A percentile compares a stretch with the other conserved stretches of the same genome.
Conservation (phyloP, 1,140 invertebrate species). For the Bombus vancouverensis region DNA sequence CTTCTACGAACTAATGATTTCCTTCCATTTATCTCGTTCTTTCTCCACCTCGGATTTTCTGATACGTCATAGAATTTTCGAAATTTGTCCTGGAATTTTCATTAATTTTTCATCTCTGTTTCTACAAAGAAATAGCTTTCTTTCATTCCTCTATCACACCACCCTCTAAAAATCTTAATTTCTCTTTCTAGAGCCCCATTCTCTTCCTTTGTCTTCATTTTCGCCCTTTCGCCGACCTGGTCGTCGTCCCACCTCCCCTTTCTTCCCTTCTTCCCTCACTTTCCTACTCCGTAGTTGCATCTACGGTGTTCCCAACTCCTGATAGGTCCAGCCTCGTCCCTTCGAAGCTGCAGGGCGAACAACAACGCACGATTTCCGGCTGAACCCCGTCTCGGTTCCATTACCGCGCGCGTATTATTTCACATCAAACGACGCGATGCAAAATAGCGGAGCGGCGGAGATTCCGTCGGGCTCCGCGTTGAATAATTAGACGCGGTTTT, state of each 20-base stretch:
- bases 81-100: neutral
- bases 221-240: slow-evolving; percentile 6
- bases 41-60: neutral
- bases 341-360: slow-evolving; percentile 3
- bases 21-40: neutral
- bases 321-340: neutral
- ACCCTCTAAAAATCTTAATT: slow-evolving; percentile 12
- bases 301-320: neutral
- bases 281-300: neutral
- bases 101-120: neutral
- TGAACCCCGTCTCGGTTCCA: neutral
- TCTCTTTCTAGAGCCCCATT: neutral
- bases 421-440: slow-evolving; percentile 27
- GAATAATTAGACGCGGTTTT: slow-evolving; percentile 36
- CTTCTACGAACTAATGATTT: too few species aligned
- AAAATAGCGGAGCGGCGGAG: neutral
- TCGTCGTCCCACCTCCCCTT: neutral
- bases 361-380: slow-evolving; percentile 29
- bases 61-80: neutral
- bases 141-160: neutral
- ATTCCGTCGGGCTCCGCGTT: neutral
- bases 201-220: slow-evolving; percentile 9
- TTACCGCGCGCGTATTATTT: slow-evolving; percentile 24
- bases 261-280: neutral
- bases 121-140: neutral